Base-by-base conservation (phyloP, 2,113 vertebrate genomes). In the Choloepus hoffmanni region DNA sequence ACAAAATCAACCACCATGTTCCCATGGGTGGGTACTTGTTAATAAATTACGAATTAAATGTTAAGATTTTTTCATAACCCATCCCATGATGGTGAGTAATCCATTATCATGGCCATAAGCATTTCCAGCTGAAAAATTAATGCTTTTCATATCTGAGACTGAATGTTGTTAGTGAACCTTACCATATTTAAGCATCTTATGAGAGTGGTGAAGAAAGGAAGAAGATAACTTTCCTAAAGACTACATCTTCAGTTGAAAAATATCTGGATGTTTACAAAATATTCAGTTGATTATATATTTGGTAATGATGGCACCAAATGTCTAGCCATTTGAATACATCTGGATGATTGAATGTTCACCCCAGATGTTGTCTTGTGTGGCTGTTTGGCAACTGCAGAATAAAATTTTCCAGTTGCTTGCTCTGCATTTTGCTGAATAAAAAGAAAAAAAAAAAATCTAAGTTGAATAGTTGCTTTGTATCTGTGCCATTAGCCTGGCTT, bases 321-420 rank as follows among this genome's bases (percentile, higher is more conserved):
- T 72, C 85, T 85, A 76, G 77, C 28, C 68, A 88, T 89, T 88
- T 86, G 65, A 82, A 96, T 93, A 97, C 67, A 96, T 96, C 92
- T 96, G 95, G 90, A 90, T 78, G 18, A 74, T 8, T 79, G 67
- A 88, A 24, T 70, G n/a, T 94, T 95, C 89, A 94, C 19, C 77
- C 88, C 94, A 96, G 92, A 97, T 96, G 96, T 94, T 93, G 33
- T 60, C 82, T 91, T 94, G 24, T 90, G 21, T 85, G 85, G 88
- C 89, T 93, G 14, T 88, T 95, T 97, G 87, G 68, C 88, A 97
- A 92, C 60, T 83, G 36, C 14, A 91, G 86, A 94, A 73, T 60
- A 40, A 33, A 81, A 90, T 90, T 96, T 97, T 94, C 89, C 70
- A 86, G 19, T 95, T 95, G 33, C 21, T 85, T 94, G 68, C 72